Conservation (phyloP, 2,888 invertebrate species). For the Onthophagus sagittarius region DNA sequence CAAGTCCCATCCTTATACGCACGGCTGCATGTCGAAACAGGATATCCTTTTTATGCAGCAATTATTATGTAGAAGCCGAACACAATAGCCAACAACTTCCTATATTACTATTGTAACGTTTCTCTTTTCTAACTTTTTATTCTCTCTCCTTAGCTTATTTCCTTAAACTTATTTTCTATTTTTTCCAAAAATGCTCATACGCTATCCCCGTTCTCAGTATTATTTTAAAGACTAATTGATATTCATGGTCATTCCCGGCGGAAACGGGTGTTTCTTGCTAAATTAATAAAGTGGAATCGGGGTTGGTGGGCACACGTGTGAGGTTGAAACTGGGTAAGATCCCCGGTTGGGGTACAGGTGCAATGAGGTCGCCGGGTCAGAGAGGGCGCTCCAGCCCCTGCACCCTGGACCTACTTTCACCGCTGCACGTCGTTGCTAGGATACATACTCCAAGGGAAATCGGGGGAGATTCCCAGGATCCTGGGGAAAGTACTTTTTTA, state of each 20-base stretch:
- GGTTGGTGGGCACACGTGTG: not conserved
- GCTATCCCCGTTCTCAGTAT: too few species aligned
- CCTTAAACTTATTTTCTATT: too few species aligned
- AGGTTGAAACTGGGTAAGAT: not conserved
- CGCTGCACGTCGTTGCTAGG: not conserved
- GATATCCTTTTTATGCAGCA: slow-evolving; percentile 43
- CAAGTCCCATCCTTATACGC: slow-evolving; percentile 18
- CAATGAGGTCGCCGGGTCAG: not conserved
- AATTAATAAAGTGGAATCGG: not conserved
- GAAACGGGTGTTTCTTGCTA: too few species aligned
- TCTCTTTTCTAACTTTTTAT: not conserved
- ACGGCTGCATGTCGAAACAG: slow-evolving; percentile 32
- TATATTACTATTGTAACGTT: slow-evolving; percentile 14
- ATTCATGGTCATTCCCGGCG: too few species aligned
- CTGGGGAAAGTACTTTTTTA: not conserved
- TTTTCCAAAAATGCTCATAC: too few species aligned
- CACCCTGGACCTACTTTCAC: not conserved
- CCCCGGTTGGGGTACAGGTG: not conserved
- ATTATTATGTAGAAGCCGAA: slow-evolving; percentile 38
- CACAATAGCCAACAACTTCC: slow-evolving; percentile 35
- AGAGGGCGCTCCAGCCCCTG: not conserved
- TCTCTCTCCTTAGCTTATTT: not conserved
- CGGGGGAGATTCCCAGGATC: not conserved
- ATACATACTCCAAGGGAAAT: not conserved
- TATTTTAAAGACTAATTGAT: too few species aligned